Conservation (phyloP, 1,140 invertebrate genomes). For the Anastrepha obliqua region DNA sequence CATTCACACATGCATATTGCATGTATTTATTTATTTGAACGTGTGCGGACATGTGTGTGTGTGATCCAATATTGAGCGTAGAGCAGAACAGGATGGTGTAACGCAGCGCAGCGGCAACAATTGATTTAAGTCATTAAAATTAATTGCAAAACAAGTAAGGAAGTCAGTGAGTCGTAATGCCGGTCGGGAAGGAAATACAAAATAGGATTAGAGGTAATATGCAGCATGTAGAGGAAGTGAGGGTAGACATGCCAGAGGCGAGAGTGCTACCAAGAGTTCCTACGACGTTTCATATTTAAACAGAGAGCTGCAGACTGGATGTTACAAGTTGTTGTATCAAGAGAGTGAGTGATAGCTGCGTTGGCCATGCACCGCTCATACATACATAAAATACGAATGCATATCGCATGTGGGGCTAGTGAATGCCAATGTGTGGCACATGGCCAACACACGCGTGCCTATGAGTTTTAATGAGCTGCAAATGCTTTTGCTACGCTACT, state of each 20-base stretch:
- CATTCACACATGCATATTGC: not conserved
- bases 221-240: not conserved
- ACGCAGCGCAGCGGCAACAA: slow-evolving; percentile 48
- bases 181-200: slow-evolving; percentile 41
- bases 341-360: not conserved
- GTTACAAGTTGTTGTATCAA: not conserved
- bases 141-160: slow-evolving; percentile 53
- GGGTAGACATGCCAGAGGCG: not conserved
- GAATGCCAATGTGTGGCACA: slow-evolving; percentile 29
- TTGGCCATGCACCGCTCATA: slow-evolving; percentile 20
- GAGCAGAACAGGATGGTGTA: not conserved
- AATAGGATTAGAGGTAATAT: slow-evolving; percentile 46
- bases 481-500: slow-evolving; percentile 20
- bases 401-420: slow-evolving; percentile 24
- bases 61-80: not conserved
- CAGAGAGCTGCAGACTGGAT: not conserved
- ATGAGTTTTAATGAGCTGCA: slow-evolving; percentile 35
- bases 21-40: not conserved
- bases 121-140: slow-evolving; percentile 55
- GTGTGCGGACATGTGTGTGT: not conserved
- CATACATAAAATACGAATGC: not conserved
- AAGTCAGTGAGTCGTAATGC: slow-evolving; percentile 46
- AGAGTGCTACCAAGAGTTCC: not conserved
- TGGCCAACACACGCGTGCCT: slow-evolving; percentile 17
- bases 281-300: not conserved